These are phyloP conservation scores for Caranx melampygus DNA, from an alignment of 2,113 vertebrate genomes.

Conservation along the genomic window DNA sequence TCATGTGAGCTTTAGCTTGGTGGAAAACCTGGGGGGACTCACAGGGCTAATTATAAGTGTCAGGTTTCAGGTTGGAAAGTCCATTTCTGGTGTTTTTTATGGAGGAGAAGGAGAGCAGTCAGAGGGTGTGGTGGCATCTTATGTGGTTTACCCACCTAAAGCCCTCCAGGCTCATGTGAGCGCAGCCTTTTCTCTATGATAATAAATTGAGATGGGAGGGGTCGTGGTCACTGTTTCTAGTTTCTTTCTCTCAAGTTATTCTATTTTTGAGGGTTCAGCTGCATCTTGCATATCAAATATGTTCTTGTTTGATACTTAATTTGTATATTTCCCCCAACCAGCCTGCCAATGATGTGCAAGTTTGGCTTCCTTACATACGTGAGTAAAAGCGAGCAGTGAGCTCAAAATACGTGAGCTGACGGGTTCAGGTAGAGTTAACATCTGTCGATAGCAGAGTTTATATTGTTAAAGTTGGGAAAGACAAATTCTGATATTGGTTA, in stretches of 20 bases:
- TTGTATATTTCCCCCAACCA: slow-evolving; percentile 1
- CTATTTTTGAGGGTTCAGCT: slow-evolving; percentile 47
- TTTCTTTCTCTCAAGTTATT: slow-evolving; percentile 52
- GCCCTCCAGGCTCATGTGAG: slow-evolving; percentile 65
- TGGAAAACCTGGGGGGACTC: slow-evolving; percentile 45
- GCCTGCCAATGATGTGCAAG: neutral
- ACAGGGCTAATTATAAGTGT: slow-evolving; percentile 77
- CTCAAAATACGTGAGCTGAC: neutral
- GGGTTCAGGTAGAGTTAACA: slow-evolving; percentile 26
- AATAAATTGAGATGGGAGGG: slow-evolving; percentile 67
- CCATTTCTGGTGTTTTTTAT: slow-evolving; percentile 75
- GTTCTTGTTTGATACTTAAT: slow-evolving; percentile 17
- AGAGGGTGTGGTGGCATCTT: slow-evolving; percentile 79
- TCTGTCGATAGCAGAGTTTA: neutral
- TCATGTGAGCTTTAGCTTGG: slow-evolving; percentile 43
- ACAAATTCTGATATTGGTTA: neutral
- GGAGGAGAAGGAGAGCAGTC: slow-evolving; percentile 60
- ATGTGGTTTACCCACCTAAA: slow-evolving; percentile 74
- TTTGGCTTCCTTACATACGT: neutral
- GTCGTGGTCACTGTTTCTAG: slow-evolving; percentile 42
- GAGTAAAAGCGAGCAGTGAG: neutral
- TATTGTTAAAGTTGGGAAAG: slow-evolving; percentile 16
- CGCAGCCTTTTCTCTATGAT: slow-evolving; percentile 60
- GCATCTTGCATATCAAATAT: slow-evolving; percentile 24
- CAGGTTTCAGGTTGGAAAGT: slow-evolving; percentile 82